Percentiles rank a stretch among this genome's conserved stretches.
phyloP scores from a whole-genome alignment of 2,113 vertebrate species.

The Amphiprion ocellaris region DNA sequence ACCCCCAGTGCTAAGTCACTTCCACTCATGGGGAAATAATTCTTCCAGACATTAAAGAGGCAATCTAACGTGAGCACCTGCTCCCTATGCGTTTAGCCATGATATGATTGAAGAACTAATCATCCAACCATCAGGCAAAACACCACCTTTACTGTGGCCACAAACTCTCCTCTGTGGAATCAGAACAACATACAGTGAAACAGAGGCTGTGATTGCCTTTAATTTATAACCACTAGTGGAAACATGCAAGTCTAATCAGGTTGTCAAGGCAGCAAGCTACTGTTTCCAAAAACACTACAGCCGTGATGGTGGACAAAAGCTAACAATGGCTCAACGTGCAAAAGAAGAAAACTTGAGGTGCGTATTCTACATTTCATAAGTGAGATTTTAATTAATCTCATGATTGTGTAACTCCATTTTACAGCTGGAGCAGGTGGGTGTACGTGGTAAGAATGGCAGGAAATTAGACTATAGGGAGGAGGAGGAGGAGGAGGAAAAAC shows the following conservation, averaged over 20 bases:
- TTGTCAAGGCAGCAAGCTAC: conserved; percentile 70
- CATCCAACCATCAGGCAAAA: conserved; percentile 30
- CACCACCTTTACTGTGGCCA: conserved; percentile 20
- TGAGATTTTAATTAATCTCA: conserved; percentile 59
- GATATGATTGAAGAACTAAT: conserved; percentile 54
- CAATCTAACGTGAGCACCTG: conserved; percentile 69
- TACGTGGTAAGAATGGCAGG: conserved; percentile 36
- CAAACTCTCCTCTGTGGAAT: background rate
- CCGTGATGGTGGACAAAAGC: conserved; percentile 20
- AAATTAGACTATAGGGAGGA: conserved; percentile 47
- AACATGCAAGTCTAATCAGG: conserved; percentile 62
- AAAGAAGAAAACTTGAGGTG: conserved; percentile 47
- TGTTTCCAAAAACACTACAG: conserved; percentile 69
- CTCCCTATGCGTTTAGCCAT: conserved; percentile 41
- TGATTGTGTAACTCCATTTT: conserved; percentile 33
- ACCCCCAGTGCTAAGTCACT: conserved; percentile 58
- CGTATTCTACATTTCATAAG: conserved; percentile 31
- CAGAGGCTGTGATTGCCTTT: conserved; percentile 44
- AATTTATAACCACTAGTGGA: conserved; percentile 53
- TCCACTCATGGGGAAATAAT: conserved; percentile 57
- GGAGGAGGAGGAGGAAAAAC: conserved; percentile 23
- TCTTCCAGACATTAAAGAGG: conserved; percentile 51
- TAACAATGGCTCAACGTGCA: conserved; percentile 62
- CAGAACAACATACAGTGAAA: conserved; percentile 26
- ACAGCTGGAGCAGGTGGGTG: conserved; percentile 17